Conservation (phyloP, 1,140 invertebrate species). For the Drosophila lowei region DNA sequence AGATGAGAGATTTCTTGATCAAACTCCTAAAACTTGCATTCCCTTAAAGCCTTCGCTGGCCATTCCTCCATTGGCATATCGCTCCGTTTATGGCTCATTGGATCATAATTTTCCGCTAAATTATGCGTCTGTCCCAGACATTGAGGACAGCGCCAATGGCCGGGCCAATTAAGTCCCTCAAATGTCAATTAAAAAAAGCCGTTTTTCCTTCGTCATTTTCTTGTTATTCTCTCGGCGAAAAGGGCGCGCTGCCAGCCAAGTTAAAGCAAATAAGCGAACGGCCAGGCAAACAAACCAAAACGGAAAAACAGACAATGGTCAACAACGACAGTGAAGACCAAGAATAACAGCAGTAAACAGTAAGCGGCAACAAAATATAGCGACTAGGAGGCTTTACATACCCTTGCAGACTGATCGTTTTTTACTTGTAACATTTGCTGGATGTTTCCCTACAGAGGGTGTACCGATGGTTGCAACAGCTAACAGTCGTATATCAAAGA, state of each 20-base stretch:
- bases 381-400: too few relatives aligned
- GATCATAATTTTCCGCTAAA: slow-evolving; percentile 36
- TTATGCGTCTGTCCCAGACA: slow-evolving; percentile 36
- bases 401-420: too few relatives aligned
- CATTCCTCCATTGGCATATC: neutral
- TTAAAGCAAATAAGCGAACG: slow-evolving; percentile 65
- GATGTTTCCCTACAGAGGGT: too few relatives aligned
- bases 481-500: too few relatives aligned
- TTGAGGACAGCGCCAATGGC: too few relatives aligned
- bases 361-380: slow-evolving; percentile 1
- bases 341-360: slow-evolving; percentile 37
- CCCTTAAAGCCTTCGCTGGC: neutral
- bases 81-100: slow-evolving; percentile 15
- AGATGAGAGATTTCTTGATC: too few relatives aligned
- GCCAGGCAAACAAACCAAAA: slow-evolving; percentile 28
- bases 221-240: slow-evolving; percentile 29
- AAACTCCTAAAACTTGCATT: too few relatives aligned
- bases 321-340: slow-evolving; percentile 44
- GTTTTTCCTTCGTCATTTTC: slow-evolving; percentile 18
- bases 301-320: slow-evolving; percentile 55
- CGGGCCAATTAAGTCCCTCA: slow-evolving; percentile 59
- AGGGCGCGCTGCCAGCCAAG: slow-evolving; percentile 49
- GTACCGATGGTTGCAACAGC: too few relatives aligned
- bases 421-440: too few relatives aligned
- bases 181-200: slow-evolving; percentile 55